phyloP scores from a whole-genome alignment of 2,888 invertebrate genomes.

The Lasioglossum figueresi region DNA sequence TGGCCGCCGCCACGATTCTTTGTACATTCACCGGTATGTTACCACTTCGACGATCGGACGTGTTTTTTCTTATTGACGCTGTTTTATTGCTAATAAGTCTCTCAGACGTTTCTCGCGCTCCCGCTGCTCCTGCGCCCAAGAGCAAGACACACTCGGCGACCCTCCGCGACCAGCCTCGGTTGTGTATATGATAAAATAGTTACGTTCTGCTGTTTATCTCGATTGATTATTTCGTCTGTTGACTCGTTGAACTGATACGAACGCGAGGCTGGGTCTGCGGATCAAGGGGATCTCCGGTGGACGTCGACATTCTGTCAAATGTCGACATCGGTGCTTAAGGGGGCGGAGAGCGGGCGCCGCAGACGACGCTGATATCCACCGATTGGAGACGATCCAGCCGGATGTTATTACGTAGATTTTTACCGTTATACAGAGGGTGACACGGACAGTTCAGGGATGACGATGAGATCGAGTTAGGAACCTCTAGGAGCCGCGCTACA shows the following conservation, averaged over 20 bases:
- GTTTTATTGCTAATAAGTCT: constrained; percentile 67
- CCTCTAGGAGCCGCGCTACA: constrained; percentile 67
- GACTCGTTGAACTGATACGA: constrained; percentile 56
- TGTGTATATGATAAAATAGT: constrained; percentile 53
- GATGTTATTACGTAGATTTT: constrained; percentile 75
- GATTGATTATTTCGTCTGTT: constrained; percentile 59
- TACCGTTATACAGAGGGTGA: constrained; percentile 78
- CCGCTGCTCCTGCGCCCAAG: background rate
- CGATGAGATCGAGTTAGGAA: constrained; percentile 59
- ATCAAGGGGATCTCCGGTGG: background rate
- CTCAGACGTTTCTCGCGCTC: constrained; percentile 27
- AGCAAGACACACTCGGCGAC: background rate
- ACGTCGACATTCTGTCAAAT: background rate
- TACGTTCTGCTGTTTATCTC: constrained; percentile 59
- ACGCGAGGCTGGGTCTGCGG: constrained; percentile 41
- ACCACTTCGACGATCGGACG: constrained; percentile 50
- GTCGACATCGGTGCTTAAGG: background rate
- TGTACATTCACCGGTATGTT: constrained; percentile 70
- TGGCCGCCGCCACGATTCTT: constrained; percentile 57
- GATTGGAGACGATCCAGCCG: constrained; percentile 58
- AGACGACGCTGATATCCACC: constrained; percentile 26
- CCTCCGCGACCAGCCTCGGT: constrained; percentile 45
- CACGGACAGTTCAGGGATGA: constrained; percentile 71
- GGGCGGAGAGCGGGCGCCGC: background rate
- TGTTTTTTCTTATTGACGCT: constrained; percentile 67